Base-by-base conservation (phyloP, 2,888 invertebrate genomes). In the Rapana venosa region DNA sequence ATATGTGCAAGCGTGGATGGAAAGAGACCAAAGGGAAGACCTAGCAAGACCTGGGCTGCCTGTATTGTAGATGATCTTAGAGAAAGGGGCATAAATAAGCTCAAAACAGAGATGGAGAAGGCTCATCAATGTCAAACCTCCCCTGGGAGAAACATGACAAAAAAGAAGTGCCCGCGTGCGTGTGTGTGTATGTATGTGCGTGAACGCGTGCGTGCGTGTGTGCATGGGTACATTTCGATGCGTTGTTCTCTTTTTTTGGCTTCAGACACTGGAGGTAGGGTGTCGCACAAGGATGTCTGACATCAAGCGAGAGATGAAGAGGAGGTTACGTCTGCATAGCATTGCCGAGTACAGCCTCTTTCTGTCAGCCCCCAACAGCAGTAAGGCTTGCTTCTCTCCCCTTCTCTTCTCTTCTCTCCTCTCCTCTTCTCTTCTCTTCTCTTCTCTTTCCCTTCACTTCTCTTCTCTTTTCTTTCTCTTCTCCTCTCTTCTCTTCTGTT, bases 281-380 rank as follows among this genome's bases (percentile, higher is more conserved):
- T 90, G 93, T 26, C 91, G 91, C 26, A 93, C 94, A 2, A 91
- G 92, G 70, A 92, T 94, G 74, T 90, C 89, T 58, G 94, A 94
- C 35, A 91, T 95, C 13, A 94, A 94, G 85, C 90, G 90, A 22
- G 92, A 93, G 47, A 90, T 94, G 22, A 91, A 92, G 32, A 90
- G 89, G 13, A 92, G 92, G 26, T 90, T 94, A n/a, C 88, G 91
- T 17, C 90, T 95, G 74, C 92, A 92, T 66, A 91, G 91, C 13
- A 87, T 91, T 35, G 93, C 93, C 11, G 94, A 94, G 79, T 95
- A 93, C 91, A 93, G 94, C 47, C 88, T 95, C 5, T 94, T 94
- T 92, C 92, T 94, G 88, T 94, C 93, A 36, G 87, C 93, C 22
- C 90, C 92, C 35, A 94, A 94, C 79, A 93, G 92, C 92, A 93